These are phyloP conservation scores for Gryllus bimaculatus DNA, from an alignment of 1,140 invertebrate species.

Conservation along the genomic window DNA sequence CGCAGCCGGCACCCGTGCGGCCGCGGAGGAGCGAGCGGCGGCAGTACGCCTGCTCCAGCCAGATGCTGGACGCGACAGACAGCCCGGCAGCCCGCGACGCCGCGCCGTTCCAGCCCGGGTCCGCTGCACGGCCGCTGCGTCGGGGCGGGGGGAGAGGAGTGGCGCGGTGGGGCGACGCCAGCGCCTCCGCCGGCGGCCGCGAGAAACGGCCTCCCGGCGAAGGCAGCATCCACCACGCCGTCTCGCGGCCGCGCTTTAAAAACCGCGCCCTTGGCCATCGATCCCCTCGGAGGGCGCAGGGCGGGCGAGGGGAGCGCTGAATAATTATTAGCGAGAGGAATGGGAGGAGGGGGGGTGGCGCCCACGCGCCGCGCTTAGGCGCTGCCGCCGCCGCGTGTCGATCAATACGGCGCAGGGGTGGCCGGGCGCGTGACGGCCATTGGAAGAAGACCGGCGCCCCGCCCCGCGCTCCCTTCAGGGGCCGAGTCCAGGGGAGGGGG, in stretches of 20 bases:
- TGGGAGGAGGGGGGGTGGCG: neutral
- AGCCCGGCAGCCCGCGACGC: too few species aligned
- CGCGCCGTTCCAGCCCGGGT: too few species aligned
- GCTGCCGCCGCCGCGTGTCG: conserved; percentile 26
- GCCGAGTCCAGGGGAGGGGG: too few species aligned
- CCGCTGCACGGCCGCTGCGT: neutral
- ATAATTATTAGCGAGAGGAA: neutral
- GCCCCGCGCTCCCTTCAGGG: too few species aligned
- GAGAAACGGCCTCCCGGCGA: neutral
- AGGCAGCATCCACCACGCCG: too few species aligned
- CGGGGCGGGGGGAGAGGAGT: neutral
- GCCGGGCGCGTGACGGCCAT: too few species aligned
- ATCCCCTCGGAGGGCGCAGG: neutral
- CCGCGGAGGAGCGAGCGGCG: too few species aligned
- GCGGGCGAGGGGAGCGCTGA: neutral
- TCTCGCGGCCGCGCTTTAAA: neutral
- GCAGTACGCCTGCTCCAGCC: too few species aligned
- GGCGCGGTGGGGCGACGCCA: neutral
- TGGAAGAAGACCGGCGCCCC: too few species aligned
- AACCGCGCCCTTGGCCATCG: neutral
- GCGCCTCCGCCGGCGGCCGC: neutral
- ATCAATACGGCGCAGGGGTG: neutral
- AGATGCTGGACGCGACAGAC: too few species aligned
- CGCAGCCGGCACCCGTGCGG: too few species aligned
- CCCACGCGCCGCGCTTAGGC: conserved; percentile 14